Evolutionary conservation across 2,113 vertebrate species (phyloP).

Genomic region (Hippocampus comes): DNA sequence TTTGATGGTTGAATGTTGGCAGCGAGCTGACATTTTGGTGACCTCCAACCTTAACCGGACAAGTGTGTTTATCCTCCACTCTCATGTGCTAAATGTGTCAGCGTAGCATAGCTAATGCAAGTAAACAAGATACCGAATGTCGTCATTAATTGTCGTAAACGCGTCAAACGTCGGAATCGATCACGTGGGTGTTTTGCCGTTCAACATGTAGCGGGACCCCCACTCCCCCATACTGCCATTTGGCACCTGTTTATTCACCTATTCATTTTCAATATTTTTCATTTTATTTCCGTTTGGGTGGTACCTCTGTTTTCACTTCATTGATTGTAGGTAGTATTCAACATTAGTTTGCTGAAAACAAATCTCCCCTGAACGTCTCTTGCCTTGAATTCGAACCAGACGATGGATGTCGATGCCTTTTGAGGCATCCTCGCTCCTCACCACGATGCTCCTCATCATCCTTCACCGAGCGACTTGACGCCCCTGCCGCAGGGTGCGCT

Average conservation of each 20-base stretch:
- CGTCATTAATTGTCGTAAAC: background rate
- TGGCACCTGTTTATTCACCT: too few species aligned
- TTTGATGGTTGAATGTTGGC: background rate
- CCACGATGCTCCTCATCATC: too few species aligned
- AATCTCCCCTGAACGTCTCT: too few species aligned
- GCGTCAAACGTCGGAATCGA: background rate
- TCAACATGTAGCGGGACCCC: background rate
- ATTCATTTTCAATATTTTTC: background rate
- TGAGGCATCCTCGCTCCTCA: too few species aligned
- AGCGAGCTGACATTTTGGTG: conserved; percentile 16
- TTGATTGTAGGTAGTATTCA: too few species aligned
- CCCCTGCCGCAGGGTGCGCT: too few species aligned
- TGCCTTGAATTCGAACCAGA: too few species aligned
- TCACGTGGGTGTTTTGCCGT: background rate
- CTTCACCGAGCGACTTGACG: too few species aligned
- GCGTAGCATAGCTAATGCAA: background rate
- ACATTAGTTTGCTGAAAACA: too few species aligned
- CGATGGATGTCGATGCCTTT: too few species aligned
- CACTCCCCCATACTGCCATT: too few species aligned
- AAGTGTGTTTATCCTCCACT: conserved; percentile 6
- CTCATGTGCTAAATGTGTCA: background rate
- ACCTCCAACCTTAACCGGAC: conserved; percentile 32
- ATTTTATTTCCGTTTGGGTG: background rate
- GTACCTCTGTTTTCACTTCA: too few species aligned
- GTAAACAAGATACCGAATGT: background rate